These are phyloP conservation scores for Hofmannophila pseudospretella DNA, from an alignment of 2,888 invertebrate species.

Conservation along the genomic window DNA sequence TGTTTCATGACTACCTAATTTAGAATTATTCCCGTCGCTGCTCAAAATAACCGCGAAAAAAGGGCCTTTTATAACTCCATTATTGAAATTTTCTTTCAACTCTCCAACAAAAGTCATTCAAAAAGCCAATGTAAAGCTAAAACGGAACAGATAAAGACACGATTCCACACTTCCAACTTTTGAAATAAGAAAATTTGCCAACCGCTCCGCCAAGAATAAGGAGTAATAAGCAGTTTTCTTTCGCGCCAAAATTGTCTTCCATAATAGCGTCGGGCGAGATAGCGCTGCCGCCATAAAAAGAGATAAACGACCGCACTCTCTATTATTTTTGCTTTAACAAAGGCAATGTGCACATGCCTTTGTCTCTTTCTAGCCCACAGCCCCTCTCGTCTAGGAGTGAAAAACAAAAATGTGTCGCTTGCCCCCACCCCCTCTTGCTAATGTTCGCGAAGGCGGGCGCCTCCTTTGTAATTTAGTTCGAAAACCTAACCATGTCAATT, in stretches of 20 bases:
- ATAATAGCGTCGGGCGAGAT: constrained; percentile 74
- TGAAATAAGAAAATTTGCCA: constrained; percentile 43
- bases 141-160: constrained; percentile 15
- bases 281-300: constrained; percentile 74
- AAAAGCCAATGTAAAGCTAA: constrained; percentile 12
- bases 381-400: constrained; percentile 53
- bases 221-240: constrained; percentile 78
- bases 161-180: constrained; percentile 17
- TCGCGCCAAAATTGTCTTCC: constrained; percentile 77
- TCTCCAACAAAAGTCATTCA: constrained; percentile 3
- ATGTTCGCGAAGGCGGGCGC: constrained; percentile 62
- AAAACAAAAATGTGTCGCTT: constrained; percentile 72
- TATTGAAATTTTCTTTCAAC: constrained; percentile 1
- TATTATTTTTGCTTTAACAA: constrained; percentile 78
- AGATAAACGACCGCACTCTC: constrained; percentile 77
- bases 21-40: too few relatives aligned
- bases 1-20: too few relatives aligned
- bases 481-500: constrained; percentile 73
- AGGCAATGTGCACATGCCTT: constrained; percentile 71
- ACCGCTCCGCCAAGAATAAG: constrained; percentile 62
- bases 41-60: too few relatives aligned
- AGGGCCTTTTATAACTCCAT: background rate
- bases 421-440: constrained; percentile 61
- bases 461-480: constrained; percentile 70
- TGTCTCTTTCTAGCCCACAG: constrained; percentile 53